Base-by-base conservation (phyloP, 1,140 invertebrate species). In the Solenopsis invicta region DNA sequence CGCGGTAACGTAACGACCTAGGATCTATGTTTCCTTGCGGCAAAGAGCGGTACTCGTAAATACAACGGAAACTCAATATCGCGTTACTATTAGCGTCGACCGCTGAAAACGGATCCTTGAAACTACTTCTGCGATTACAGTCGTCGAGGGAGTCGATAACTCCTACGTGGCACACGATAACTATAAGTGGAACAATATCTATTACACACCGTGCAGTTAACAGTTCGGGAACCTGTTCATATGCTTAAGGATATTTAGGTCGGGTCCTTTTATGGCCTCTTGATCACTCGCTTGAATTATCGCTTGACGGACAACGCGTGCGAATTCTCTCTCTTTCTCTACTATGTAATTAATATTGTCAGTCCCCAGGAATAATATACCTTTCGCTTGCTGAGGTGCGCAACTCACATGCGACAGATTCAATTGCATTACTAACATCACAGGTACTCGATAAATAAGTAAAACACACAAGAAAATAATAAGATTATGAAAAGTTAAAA, bases 111-210 rank as follows among this genome's bases (percentile, higher is more conserved):
- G 56, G 78, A 87, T 87, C 72, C 62, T 48, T 45, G 69, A 67
- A 85, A 87, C 85, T 85, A 88, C 87, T 86, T 78, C 72, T 76
- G 21, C 41, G 64, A 84, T 87, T 71, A 72, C 66, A 67, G 48
- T 67, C 72, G 78, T 75, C 80, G 62, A 45, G 78, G 66, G 80
- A 87, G 88, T 64, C 74, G 74, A 89, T 87, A 76, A 75, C 86
- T 87, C 67, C 45, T 67, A 45, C 66, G 24, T 13, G 45, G 72
- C 78, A 41, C 48, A 29, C 59, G 72, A 76, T 56, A 85, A 85
- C 88, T 89, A 87, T 89, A 84, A 82, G 48, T 37, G 71, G 77
- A 72, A 88, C 77, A 87, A 87, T 84, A 84, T 67, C 77, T 69
- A 69, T 61, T 54, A 75, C 85, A 64, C 77, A 10, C 9, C 64